Percentiles rank a stretch among this genome's conserved stretches.
These are phyloP conservation scores for Drosophila malerkotliana DNA, from an alignment of 1,140 invertebrate species.

Conservation along the genomic window DNA sequence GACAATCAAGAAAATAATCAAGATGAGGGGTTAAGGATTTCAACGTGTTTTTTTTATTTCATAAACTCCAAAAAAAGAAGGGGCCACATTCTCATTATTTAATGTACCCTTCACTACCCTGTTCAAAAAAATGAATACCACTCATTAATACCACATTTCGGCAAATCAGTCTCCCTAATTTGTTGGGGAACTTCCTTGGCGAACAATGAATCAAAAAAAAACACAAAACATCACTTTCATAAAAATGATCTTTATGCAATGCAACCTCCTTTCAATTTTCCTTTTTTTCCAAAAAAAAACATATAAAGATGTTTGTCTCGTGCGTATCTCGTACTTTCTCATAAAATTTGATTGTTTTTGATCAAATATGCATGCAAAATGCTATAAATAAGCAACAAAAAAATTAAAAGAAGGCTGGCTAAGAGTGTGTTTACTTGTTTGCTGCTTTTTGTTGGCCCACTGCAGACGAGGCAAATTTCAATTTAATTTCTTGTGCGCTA, in stretches of 20 bases:
- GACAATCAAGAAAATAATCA: conserved; percentile 2
- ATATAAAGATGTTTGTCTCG: conserved; percentile 31
- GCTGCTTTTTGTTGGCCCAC: conserved; percentile 20
- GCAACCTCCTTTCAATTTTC: conserved; percentile 27
- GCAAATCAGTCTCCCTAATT: conserved; percentile 8
- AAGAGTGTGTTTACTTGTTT: conserved; percentile 25
- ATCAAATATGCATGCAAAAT: conserved; percentile 49
- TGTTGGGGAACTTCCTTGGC: conserved; percentile 24
- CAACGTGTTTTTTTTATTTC: too few species aligned
- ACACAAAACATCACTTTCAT: conserved; percentile 23
- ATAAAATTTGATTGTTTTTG: conserved; percentile 46
- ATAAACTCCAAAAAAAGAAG: background rate
- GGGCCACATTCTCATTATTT: conserved; percentile 6
- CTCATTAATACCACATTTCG: conserved; percentile 27
- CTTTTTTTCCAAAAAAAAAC: conserved; percentile 33
- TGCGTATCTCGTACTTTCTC: conserved; percentile 16
- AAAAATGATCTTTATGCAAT: conserved; percentile 40
- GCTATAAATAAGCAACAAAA: conserved; percentile 31
- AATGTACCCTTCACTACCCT: conserved; percentile 27
- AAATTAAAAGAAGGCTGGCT: conserved; percentile 2
- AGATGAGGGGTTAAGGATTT: conserved; percentile 1
- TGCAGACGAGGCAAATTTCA: conserved; percentile 40
- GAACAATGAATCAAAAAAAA: background rate
- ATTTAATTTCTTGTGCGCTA: conserved; percentile 37
- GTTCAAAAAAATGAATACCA: conserved; percentile 18